Evolutionary conservation across 1,140 invertebrate species (phyloP).

Genomic region (Harpegnathos saltator): DNA sequence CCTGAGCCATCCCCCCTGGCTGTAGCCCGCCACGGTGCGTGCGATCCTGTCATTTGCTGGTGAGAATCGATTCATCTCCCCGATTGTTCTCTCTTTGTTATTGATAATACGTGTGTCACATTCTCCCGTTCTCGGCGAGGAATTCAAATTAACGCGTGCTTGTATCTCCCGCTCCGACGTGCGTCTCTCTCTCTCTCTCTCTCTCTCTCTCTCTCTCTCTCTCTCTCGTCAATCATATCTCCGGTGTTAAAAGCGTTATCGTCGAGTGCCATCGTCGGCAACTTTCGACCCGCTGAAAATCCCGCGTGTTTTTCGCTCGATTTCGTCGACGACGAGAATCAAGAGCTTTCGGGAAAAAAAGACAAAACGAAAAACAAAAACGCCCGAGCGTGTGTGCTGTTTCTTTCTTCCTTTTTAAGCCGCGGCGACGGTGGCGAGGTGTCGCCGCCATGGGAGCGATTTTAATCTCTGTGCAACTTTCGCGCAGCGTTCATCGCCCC

Average conservation of each 20-base stretch:
- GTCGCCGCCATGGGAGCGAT: conserved; percentile 31
- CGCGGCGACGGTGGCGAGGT: not conserved
- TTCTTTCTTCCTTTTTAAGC: not conserved
- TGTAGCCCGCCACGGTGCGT: no score
- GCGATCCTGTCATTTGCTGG: no score
- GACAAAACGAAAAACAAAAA: no score
- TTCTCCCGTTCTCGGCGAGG: no score
- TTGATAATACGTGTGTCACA: no score
- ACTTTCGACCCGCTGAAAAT: not conserved
- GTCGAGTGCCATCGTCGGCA: not conserved
- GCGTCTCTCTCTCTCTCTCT: no score
- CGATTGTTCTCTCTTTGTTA: no score
- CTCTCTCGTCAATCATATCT: not conserved
- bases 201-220: no score
- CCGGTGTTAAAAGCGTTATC: not conserved
- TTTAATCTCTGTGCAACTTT: conserved; percentile 48
- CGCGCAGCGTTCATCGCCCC: not conserved
- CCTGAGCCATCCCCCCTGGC: not conserved
- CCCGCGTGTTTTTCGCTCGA: not conserved
- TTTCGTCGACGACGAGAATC: no score
- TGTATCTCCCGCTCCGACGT: not conserved
- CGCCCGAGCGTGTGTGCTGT: no score
- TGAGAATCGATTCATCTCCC: no score
- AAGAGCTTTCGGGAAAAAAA: not conserved
- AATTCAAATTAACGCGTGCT: not conserved